These are phyloP conservation scores for Aramus guarauna DNA, from an alignment of 2,113 vertebrate species.

Conservation along the genomic window DNA sequence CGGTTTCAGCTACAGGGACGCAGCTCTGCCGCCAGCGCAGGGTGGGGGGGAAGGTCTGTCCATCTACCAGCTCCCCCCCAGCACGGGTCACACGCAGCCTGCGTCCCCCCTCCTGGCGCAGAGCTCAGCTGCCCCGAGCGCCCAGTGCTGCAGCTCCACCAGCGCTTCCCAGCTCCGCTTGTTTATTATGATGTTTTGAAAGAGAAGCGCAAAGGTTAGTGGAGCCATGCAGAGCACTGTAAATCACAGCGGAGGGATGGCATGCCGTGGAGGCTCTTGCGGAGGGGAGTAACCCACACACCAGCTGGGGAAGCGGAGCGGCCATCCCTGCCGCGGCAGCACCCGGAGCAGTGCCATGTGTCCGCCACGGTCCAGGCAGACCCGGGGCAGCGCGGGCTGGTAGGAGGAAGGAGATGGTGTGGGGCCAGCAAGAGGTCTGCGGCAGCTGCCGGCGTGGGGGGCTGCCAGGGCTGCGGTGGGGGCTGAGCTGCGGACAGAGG, in stretches of 20 bases:
- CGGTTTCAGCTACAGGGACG: neutral
- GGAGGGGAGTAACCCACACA: neutral
- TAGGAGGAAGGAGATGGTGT: neutral
- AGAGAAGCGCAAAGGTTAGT: neutral
- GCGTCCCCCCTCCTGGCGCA: neutral
- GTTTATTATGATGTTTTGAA: neutral
- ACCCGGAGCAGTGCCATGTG: fast-evolving
- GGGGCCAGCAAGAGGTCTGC: neutral
- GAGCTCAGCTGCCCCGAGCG: fast-evolving
- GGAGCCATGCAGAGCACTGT: neutral
- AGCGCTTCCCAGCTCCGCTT: fast-evolving
- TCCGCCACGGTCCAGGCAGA: fast-evolving
- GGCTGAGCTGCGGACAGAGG: neutral
- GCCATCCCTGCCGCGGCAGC: neutral
- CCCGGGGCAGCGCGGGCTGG: fast-evolving
- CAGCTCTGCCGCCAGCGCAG: fast-evolving
- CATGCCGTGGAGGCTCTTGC: fast-evolving
- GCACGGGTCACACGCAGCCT: neutral
- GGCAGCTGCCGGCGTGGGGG: fast-evolving
- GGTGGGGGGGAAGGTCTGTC: neutral
- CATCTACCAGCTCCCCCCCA: neutral
- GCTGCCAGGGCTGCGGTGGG: neutral
- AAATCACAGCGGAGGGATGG: neutral
- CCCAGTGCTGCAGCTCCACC: fast-evolving
- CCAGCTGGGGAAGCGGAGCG: fast-evolving